Evolutionary conservation across 2,888 invertebrate species (phyloP), one percentile per base, ranked within the genome.

Genomic region (Lasioglossum leucozonium): DNA sequence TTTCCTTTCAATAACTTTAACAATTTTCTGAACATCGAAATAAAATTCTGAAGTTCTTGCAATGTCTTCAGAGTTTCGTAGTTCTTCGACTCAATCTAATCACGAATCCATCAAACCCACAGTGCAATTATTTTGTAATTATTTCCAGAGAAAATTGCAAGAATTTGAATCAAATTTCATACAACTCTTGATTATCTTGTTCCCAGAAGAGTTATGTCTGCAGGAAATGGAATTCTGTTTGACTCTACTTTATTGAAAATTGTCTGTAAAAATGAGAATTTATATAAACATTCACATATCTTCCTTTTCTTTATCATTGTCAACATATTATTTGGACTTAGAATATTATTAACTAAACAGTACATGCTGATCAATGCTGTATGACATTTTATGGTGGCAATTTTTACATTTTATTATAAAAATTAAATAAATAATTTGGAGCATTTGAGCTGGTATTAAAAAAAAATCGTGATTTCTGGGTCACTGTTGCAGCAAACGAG

Each of bases 401-500:
- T 10, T n/a, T 2, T 22, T 51, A 8, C 8, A 51, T 22, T 22
- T 22, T 8, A 0, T 0, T 22, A 22, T 51, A 0, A 51, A 51
- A 22, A 22, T 51, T 22, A 3, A 51, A 22, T 13, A 47, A 47
- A 18, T 10, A 51, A 51, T 51, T 51, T 18, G 6, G 47, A 18
- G 18, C 2, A 47, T 47, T 47, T 47, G 47, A 47, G 6, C 18
- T 47, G 47, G 47, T 10, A 18, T 22, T 55, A 11, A 4, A 11
- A n/a, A 11, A 55, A 55, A 55, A 55, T 55, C 55, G 55, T n/a
- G 55, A 55, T 55, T 55, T 11, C n/a, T 10, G 10, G 10, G 11
- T 55, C 55, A 55, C 55, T n/a, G 55, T 55, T 55, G 55, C 55
- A 55, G 55, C n/a, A 55, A n/a, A 55, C n/a, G 55, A 55, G n/a